A percentile compares a stretch with the other conserved stretches of the same genome.
Conservation (phyloP, 2,888 invertebrate species). For the Drosophila birchii region DNA sequence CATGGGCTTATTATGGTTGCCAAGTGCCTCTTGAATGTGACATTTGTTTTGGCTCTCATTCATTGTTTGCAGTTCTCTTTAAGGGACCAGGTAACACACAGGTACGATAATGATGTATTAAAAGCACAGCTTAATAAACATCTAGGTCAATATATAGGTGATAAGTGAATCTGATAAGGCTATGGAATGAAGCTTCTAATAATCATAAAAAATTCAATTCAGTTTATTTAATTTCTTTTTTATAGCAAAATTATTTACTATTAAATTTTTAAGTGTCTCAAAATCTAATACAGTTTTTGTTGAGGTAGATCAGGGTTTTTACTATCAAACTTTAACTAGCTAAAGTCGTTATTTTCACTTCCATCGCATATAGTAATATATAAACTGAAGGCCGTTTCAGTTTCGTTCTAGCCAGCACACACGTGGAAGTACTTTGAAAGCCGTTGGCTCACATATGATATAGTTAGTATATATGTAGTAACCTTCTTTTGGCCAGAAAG, state of each 20-base stretch:
- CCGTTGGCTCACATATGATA: background rate
- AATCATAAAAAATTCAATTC: background rate
- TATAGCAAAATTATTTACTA: no score
- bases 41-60: conserved; percentile 19
- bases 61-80: conserved; percentile 19
- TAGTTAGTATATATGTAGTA: conserved; percentile 1
- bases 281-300: background rate
- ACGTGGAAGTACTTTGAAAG: conserved; percentile 38
- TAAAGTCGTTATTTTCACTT: conserved; percentile 14
- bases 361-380: background rate
- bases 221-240: background rate
- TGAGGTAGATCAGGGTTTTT: conserved; percentile 33
- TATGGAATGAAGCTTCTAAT: background rate
- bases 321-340: background rate
- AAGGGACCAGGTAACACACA: background rate
- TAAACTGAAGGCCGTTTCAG: conserved; percentile 24
- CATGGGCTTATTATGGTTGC: conserved; percentile 24
- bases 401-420: conserved; percentile 19
- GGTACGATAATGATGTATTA: conserved; percentile 10
- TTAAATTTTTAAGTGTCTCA: background rate
- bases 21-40: conserved; percentile 28
- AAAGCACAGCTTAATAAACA: conserved; percentile 4
- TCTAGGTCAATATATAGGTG: background rate
- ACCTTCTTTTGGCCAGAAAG: conserved; percentile 25
- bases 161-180: conserved; percentile 12